Evolutionary conservation across 2,113 vertebrate genomes (phyloP), one percentile per base, ranked within the genome.

Genomic region (Charadrius vociferus): DNA sequence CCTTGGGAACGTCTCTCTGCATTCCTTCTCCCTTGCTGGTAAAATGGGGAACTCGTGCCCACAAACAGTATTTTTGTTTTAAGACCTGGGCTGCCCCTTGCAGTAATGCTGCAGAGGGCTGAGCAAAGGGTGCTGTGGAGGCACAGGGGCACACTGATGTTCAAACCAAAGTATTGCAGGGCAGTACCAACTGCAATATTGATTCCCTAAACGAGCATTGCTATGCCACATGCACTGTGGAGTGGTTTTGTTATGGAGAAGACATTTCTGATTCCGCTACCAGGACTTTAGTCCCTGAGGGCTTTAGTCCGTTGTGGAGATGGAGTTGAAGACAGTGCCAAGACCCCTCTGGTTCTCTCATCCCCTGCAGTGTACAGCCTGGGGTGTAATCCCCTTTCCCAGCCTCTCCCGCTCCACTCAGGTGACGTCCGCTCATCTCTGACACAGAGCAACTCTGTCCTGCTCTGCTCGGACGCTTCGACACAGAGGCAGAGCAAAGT

Each of bases 401-500:
- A 71, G 50, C 27, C 20, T 73, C 71, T 71, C 30, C 45, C 12
- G 3, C 55, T 21, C 52, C 20, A 12, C 24, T 67, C 29, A 20
- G 34, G 49, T 34, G 59, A 84, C 4, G 7, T 62, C 9, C 1
- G 1, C 16, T 45, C 59, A 21, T 34, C 50, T 70, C 24, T 17
- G 7, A 20, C 67, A 27, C 4, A 7, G 9, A 61, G 14, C 30
- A 68, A 39, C 53, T 91, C 36, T 43, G 84, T 73, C 49, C 77
- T 86, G 53, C 49, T 89, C 71, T 68, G 53, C 49, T 71, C 2
- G 0, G 13, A 34, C 27, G 17, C 32, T 34, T 56, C 0, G 0
- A 36, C 0, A 0, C 9, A 67, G 41, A 85, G 32, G 24, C 43
- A 81, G 22, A 78, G 39, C 16, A 55, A 56, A 32, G 34, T 1